Base-by-base conservation (phyloP, 2,113 vertebrate species). In the Amia ocellicauda region DNA sequence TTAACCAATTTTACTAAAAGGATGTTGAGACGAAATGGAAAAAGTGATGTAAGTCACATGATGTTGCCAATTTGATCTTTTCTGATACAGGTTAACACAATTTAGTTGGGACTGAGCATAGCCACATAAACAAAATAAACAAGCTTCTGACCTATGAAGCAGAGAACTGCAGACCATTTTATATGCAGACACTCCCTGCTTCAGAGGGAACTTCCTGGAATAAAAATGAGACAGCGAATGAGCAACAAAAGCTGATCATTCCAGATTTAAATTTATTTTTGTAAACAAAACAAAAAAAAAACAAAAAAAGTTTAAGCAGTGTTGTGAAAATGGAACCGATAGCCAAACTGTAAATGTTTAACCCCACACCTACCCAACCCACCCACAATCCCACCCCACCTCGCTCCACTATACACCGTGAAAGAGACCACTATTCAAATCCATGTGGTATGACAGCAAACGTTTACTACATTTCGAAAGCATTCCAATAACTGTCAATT, bases 131-230 rank as follows among this genome's bases (percentile, higher is more conserved):
- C 94, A 98, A 96, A 98, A 89, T 90, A 90, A 89, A 95, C 97
- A 98, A 98, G 95, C 94, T 96, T 99, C 96, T 98, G 97, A 99
- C 94, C 95, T 98, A 97, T 96, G 93, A 96, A 98, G 95, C 94
- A 98, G 94, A 96, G 95, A 98, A 98, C 94, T 98, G 96, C 95
- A 97, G 95, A 96, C 95, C 96, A 98, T 98, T 98, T 99, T 96
- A 95, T 97, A 97, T 98, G 96, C 94, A 98, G 94, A 97, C 95
- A 97, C 94, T 94, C 96, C 94, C 96, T 98, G 96, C 94, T 96
- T 98, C 94, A 98, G 95, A 99, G 96, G 95, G 93, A 98, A 96
- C 93, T 88, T 97, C 96, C 96, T 98, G 95, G 94, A 98, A 98
- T 95, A 96, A 97, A 90, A 90, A 89, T 74, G 84, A 90, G 84